Percentiles rank a stretch among this genome's conserved stretches.
phyloP scores from a whole-genome alignment of 2,888 invertebrate species.

The Athrips mouffetella region DNA sequence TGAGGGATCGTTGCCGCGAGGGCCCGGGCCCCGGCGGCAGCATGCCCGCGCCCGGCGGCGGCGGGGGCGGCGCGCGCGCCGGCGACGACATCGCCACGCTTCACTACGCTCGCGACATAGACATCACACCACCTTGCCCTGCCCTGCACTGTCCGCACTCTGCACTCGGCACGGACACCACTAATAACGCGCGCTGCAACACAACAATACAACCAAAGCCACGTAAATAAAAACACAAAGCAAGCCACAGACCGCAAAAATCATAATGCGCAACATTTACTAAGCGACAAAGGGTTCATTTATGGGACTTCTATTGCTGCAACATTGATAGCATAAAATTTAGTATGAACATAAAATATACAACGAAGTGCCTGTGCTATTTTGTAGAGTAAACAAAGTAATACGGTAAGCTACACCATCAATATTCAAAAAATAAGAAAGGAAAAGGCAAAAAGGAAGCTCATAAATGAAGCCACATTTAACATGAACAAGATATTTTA shows the following conservation, averaged over 20 bases:
- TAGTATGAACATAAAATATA: neutral
- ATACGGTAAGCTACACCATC: neutral
- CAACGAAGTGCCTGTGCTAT: neutral
- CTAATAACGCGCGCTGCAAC: constrained; percentile 71
- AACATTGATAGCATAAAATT: neutral
- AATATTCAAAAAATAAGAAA: constrained; percentile 1
- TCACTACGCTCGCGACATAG: constrained; percentile 42
- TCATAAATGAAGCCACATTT: neutral
- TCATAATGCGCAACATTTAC: constrained; percentile 9
- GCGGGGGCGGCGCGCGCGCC: constrained; percentile 35
- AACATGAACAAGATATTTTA: constrained; percentile 8
- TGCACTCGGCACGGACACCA: constrained; percentile 45
- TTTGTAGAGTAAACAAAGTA: neutral
- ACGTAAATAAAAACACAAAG: constrained; percentile 64
- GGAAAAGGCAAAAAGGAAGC: neutral
- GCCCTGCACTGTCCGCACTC: constrained; percentile 46
- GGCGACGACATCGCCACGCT: constrained; percentile 41
- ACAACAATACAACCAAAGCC: constrained; percentile 69
- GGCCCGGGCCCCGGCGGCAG: constrained; percentile 76
- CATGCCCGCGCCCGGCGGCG: constrained; percentile 66
- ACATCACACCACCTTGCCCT: constrained; percentile 27
- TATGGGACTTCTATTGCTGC: neutral
- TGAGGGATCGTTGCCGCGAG: constrained; percentile 85
- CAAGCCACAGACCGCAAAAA: constrained; percentile 28
- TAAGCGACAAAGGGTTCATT: neutral